Percentiles rank a stretch among this genome's conserved stretches.
phyloP scores from a whole-genome alignment of 2,888 invertebrate genomes.

The Caenorhabditis macrosperma region DNA sequence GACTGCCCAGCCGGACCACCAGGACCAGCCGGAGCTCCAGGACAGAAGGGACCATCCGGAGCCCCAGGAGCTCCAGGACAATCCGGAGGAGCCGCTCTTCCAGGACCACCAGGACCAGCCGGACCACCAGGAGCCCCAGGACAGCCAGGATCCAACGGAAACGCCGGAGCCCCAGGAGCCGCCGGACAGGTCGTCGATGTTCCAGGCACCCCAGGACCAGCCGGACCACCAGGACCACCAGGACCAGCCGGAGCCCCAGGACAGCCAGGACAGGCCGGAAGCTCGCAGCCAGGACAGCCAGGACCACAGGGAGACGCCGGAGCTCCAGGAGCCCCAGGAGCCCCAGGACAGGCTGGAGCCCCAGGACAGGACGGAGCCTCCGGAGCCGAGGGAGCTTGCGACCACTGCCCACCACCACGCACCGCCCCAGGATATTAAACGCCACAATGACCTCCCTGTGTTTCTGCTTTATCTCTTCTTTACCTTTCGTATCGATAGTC shows the following conservation, averaged over 20 bases:
- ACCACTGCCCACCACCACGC: slow-evolving; percentile 66
- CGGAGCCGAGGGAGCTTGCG: slow-evolving; percentile 68
- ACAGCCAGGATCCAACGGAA: slow-evolving; percentile 68
- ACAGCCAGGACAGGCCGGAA: slow-evolving; percentile 66
- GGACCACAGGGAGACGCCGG: slow-evolving; percentile 70
- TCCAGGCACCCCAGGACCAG: slow-evolving; percentile 70
- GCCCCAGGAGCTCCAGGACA: slow-evolving; percentile 65
- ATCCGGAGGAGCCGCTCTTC: slow-evolving; percentile 59
- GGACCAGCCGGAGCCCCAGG: slow-evolving; percentile 72
- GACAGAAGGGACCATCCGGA: slow-evolving; percentile 69
- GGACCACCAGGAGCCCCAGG: slow-evolving; percentile 68
- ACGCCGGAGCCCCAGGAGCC: slow-evolving; percentile 65
- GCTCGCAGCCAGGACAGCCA: slow-evolving; percentile 69
- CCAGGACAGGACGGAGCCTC: slow-evolving; percentile 66
- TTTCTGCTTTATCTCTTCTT: slow-evolving; percentile 22
- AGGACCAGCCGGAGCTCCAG: slow-evolving; percentile 65
- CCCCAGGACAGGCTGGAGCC: slow-evolving; percentile 69
- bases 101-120: slow-evolving; percentile 65
- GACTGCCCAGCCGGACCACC: slow-evolving; percentile 67
- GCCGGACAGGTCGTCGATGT: slow-evolving; percentile 66
- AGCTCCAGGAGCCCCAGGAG: slow-evolving; percentile 71
- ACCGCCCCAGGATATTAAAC: slow-evolving; percentile 66
- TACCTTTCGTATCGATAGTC: slow-evolving; percentile 3
- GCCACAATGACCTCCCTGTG: slow-evolving; percentile 33
- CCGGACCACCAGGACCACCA: slow-evolving; percentile 70